Percentiles rank a stretch among this genome's conserved stretches.
phyloP scores from a whole-genome alignment of 2,797 vertebrate species.

The Tolypeutes matacus region DNA sequence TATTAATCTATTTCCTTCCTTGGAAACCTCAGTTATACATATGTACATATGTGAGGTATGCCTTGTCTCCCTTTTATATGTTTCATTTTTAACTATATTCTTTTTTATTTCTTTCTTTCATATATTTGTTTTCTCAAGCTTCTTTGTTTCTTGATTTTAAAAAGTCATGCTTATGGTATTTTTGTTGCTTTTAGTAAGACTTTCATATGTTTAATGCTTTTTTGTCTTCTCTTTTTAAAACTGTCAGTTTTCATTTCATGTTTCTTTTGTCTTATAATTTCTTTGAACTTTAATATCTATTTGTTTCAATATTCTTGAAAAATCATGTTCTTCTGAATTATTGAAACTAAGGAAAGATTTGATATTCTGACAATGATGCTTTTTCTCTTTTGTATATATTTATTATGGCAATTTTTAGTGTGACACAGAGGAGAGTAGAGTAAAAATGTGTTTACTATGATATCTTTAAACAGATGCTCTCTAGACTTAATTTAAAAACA shows the following conservation, averaged over 20 bases:
- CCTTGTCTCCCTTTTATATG: not conserved
- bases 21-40: not conserved
- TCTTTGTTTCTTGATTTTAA: constrained; percentile 13
- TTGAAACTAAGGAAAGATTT: not conserved
- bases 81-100: not conserved
- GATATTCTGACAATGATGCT: not conserved
- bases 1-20: not conserved
- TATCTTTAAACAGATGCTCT: constrained; percentile 12
- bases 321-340: constrained; percentile 4
- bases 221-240: not conserved
- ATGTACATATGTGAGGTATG: not conserved
- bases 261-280: not conserved
- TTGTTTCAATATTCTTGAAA: not conserved
- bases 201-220: not conserved
- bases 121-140: not conserved
- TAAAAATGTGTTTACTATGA: not conserved
- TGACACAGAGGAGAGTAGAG: not conserved
- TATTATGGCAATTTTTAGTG: constrained; percentile 42
- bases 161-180: not conserved
- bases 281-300: not conserved
- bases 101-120: not conserved
- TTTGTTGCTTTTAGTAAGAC: not conserved
- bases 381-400: not conserved
- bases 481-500: not conserved
- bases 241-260: not conserved